A percentile compares a stretch with the other conserved stretches of the same genome.
Conservation (phyloP, 2,888 invertebrate species). For the Tetragonisca angustula region DNA sequence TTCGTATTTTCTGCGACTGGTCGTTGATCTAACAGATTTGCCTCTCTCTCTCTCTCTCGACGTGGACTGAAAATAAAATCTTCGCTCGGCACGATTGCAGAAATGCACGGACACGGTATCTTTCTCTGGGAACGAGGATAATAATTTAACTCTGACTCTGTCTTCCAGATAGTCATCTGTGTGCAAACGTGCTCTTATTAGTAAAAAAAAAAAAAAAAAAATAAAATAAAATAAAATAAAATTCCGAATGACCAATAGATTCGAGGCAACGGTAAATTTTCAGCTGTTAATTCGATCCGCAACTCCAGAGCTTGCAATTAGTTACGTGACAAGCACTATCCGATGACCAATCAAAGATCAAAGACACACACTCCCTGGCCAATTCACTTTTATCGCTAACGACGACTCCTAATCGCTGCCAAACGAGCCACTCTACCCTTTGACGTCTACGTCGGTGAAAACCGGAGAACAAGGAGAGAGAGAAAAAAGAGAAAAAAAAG, state of each 20-base stretch:
- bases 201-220: no score
- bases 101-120: not conserved
- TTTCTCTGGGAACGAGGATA: not conserved
- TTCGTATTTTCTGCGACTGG: not conserved
- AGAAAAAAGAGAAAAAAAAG: not conserved
- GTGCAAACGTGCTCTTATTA: not conserved
- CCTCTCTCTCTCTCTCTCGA: no score
- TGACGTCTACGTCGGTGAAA: slow-evolving; percentile 7
- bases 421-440: slow-evolving; percentile 25
- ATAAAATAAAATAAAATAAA: no score
- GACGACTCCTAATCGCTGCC: slow-evolving; percentile 26
- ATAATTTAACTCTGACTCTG: not conserved
- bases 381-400: slow-evolving; percentile 13
- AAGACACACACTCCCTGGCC: not conserved
- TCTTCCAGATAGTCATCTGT: no score
- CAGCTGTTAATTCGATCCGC: not conserved
- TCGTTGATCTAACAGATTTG: not conserved
- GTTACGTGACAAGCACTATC: not conserved
- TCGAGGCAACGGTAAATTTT: not conserved
- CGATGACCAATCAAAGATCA: slow-evolving; percentile 8
- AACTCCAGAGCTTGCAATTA: not conserved
- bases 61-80: not conserved
- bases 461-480: not conserved
- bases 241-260: no score
- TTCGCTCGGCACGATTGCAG: not conserved